These are phyloP conservation scores for Drosophila saltans DNA, from an alignment of 1,140 invertebrate genomes.

Conservation along the genomic window DNA sequence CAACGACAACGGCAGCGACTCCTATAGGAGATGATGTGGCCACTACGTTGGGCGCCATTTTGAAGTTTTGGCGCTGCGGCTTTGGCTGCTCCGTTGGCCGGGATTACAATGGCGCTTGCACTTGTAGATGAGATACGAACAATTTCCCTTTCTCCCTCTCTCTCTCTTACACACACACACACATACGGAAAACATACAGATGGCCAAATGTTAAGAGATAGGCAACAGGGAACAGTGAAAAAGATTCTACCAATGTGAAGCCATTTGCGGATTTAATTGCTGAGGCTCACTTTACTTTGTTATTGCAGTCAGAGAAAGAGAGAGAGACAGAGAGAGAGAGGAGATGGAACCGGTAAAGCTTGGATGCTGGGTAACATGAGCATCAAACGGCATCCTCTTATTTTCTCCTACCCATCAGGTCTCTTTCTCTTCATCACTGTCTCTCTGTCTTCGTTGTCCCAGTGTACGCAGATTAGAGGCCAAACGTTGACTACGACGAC, in stretches of 20 bases:
- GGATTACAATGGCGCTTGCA: constrained; percentile 57
- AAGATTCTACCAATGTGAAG: constrained; percentile 60
- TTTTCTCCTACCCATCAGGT: not conserved
- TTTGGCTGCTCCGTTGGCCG: constrained; percentile 50
- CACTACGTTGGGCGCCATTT: constrained; percentile 63
- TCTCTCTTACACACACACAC: not conserved
- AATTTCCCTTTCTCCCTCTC: not conserved
- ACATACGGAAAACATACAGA: constrained; percentile 38
- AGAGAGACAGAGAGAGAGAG: too few relatives aligned
- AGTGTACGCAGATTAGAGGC: constrained; percentile 64
- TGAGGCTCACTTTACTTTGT: constrained; percentile 58
- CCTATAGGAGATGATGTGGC: constrained; percentile 13
- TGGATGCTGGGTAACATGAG: constrained; percentile 40
- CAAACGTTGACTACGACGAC: constrained; percentile 44
- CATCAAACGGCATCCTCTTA: constrained; percentile 47
- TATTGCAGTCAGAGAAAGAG: not conserved
- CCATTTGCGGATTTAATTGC: constrained; percentile 81
- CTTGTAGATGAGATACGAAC: constrained; percentile 51
- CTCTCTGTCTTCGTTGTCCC: not conserved
- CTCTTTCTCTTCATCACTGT: not conserved
- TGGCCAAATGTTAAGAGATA: constrained; percentile 25
- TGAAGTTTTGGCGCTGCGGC: constrained; percentile 72
- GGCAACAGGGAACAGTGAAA: not conserved
- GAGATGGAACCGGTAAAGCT: too few relatives aligned
- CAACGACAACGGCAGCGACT: not conserved